phyloP scores from a whole-genome alignment of 1,140 invertebrate species.

The Portunus trituberculatus region DNA sequence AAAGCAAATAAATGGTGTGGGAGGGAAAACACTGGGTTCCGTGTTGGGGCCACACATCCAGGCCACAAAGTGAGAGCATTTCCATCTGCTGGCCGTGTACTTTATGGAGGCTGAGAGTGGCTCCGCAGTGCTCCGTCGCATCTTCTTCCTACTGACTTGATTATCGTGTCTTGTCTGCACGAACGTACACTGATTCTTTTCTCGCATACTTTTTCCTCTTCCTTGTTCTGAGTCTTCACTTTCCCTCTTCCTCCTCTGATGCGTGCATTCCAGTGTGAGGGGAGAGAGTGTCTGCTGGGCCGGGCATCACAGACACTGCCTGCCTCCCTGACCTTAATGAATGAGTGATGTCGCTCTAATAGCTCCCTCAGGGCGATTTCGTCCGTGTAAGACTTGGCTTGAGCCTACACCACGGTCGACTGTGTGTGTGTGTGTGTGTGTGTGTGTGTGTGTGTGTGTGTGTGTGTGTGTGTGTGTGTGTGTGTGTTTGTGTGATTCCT shows the following conservation, averaged over 20 bases:
- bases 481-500: neutral
- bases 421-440: conserved; percentile 5
- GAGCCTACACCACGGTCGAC: neutral
- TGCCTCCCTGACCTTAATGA: neutral
- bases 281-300: neutral
- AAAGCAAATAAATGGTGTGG: neutral
- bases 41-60: neutral
- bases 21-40: neutral
- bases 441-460: neutral
- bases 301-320: neutral
- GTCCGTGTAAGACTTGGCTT: neutral
- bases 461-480: neutral
- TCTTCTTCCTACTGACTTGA: neutral
- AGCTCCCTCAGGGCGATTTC: neutral
- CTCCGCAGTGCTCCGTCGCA: neutral
- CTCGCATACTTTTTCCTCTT: neutral
- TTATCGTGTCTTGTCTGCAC: neutral
- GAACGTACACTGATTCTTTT: neutral
- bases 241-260: neutral
- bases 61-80: neutral
- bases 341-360: neutral
- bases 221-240: neutral
- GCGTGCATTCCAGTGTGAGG: neutral
- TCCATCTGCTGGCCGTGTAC: neutral
- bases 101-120: neutral